Percentiles rank a stretch among this genome's conserved stretches.
These are phyloP conservation scores for Meghimatium bilineatum DNA, from an alignment of 2,888 invertebrate species.

Conservation along the genomic window DNA sequence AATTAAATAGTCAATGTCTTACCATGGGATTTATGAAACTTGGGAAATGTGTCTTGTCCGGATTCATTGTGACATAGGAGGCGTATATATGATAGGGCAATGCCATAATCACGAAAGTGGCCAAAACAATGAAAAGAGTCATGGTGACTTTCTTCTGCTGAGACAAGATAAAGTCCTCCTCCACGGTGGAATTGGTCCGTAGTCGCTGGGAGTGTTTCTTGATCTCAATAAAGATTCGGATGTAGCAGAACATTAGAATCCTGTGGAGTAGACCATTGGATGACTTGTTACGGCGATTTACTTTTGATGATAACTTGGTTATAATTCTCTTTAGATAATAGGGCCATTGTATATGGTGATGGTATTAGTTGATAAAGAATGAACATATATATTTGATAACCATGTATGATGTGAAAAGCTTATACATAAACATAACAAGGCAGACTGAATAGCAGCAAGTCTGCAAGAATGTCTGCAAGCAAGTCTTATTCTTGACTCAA, in stretches of 20 bases:
- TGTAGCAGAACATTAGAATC: slow-evolving; percentile 77
- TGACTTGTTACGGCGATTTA: background rate
- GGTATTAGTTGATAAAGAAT: too few relatives aligned
- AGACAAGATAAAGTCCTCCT: slow-evolving; percentile 73
- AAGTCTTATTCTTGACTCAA: too few relatives aligned
- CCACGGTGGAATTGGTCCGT: slow-evolving; percentile 74
- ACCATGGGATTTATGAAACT: slow-evolving; percentile 76
- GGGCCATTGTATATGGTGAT: too few relatives aligned
- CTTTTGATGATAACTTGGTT: background rate
- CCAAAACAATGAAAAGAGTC: slow-evolving; percentile 77
- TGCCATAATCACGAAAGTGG: slow-evolving; percentile 77
- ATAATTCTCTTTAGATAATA: too few relatives aligned
- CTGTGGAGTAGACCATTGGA: slow-evolving; percentile 61
- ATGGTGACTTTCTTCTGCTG: slow-evolving; percentile 78
- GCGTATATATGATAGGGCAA: slow-evolving; percentile 77
- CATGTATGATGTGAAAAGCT: too few relatives aligned
- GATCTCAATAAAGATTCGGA: slow-evolving; percentile 76
- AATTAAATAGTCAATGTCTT: slow-evolving; percentile 60
- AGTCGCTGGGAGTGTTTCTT: slow-evolving; percentile 75
- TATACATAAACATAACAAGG: too few relatives aligned
- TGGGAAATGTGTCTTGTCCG: slow-evolving; percentile 70
- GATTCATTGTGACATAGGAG: slow-evolving; percentile 67
- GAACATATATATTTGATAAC: too few relatives aligned
- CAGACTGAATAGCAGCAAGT: too few relatives aligned
- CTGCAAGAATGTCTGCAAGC: too few relatives aligned